A percentile compares a stretch with the other conserved stretches of the same genome.
Evolutionary conservation across 2,888 invertebrate species (phyloP).

Genomic region (Crematogaster levior): DNA sequence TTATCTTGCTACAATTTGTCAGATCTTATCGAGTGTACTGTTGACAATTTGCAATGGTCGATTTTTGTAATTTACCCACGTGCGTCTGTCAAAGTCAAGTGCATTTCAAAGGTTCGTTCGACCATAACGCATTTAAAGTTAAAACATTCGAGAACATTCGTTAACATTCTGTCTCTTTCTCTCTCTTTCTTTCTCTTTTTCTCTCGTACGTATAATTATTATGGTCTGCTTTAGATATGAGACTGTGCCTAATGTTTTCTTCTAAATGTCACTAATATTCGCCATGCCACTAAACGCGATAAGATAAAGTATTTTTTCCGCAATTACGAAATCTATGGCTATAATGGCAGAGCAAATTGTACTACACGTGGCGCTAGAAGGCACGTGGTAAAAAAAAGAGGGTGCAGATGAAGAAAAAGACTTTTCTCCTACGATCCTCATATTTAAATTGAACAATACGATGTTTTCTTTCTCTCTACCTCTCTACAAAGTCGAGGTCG

Average conservation of each 20-base stretch:
- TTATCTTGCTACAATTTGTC: not conserved
- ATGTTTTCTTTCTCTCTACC: too few relatives aligned
- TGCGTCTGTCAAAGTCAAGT: not conserved
- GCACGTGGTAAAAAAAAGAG: not conserved
- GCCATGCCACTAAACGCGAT: not conserved
- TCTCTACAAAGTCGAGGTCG: not conserved
- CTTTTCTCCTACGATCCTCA: not conserved
- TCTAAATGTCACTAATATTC: not conserved
- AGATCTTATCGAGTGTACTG: not conserved
- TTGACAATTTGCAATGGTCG: not conserved
- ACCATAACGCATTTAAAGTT: not conserved
- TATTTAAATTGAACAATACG: not conserved
- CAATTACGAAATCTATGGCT: not conserved
- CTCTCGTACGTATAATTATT: constrained; percentile 1
- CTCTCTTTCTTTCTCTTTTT: not conserved
- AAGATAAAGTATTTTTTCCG: constrained; percentile 14
- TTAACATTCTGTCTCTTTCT: too few relatives aligned
- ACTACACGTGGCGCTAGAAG: not conserved
- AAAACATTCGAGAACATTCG: too few relatives aligned
- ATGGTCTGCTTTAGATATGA: not conserved
- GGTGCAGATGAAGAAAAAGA: not conserved
- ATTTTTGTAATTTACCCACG: not conserved
- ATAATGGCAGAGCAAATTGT: not conserved
- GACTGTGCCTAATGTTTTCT: not conserved
- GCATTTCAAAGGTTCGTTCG: not conserved